Conservation (phyloP, 2,113 vertebrate species). For the Elaphurus davidianus region DNA sequence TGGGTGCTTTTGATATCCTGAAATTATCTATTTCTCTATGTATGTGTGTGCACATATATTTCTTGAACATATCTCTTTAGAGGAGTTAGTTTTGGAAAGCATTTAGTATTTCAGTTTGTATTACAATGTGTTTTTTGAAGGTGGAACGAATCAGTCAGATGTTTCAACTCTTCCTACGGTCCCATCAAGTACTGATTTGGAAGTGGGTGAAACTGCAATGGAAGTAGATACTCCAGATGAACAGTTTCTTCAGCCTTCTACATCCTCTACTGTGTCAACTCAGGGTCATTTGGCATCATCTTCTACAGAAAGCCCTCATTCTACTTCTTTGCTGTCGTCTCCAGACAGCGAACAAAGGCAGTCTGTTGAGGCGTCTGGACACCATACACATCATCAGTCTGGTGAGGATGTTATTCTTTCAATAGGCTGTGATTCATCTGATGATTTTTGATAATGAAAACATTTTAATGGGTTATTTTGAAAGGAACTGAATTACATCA, state of each 20-base stretch:
- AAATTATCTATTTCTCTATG: background rate
- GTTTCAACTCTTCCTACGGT: conserved; percentile 67
- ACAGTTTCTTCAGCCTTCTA: conserved; percentile 81
- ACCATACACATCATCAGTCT: conserved; percentile 79
- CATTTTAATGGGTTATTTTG: background rate
- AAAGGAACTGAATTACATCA: background rate
- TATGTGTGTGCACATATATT: background rate
- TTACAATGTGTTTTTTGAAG: conserved; percentile 72
- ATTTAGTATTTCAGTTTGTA: conserved; percentile 53
- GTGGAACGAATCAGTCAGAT: conserved; percentile 83
- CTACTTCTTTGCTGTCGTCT: conserved; percentile 84
- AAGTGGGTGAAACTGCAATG: conserved; percentile 79
- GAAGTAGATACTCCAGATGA: conserved; percentile 82
- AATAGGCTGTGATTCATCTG: conserved; percentile 44
- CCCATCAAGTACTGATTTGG: conserved; percentile 77
- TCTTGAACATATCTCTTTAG: background rate
- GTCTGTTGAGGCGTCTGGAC: conserved; percentile 76
- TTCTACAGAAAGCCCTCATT: conserved; percentile 84
- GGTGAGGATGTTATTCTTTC: conserved; percentile 79
- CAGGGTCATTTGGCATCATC: conserved; percentile 86
- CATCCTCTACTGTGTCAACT: conserved; percentile 83
- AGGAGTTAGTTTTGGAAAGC: background rate
- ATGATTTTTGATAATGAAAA: background rate
- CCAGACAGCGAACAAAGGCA: conserved; percentile 87
- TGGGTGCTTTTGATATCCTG: background rate